phyloP scores from a whole-genome alignment of 2,888 invertebrate genomes.

The Buathra laborator region DNA sequence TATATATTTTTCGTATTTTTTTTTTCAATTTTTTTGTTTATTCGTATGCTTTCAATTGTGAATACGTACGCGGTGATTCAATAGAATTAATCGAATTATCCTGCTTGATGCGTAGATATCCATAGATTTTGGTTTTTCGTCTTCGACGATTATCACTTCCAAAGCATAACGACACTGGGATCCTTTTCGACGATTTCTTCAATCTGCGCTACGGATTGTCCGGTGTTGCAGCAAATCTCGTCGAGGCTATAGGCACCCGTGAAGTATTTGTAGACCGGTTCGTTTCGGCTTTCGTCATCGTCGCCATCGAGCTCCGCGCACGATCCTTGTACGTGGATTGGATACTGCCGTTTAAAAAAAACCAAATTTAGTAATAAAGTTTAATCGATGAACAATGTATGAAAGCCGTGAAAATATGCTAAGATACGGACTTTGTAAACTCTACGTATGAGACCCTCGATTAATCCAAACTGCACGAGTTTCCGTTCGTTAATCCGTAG shows the following conservation, averaged over 20 bases:
- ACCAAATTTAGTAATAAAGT: constrained; percentile 28
- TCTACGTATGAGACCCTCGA: constrained; percentile 93
- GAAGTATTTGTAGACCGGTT: constrained; percentile 88
- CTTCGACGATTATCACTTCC: constrained; percentile 87
- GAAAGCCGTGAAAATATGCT: constrained; percentile 5
- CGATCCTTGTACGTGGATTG: constrained; percentile 79
- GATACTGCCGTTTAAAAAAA: constrained; percentile 77
- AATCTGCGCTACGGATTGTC: constrained; percentile 90
- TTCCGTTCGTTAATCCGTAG: constrained; percentile 92
- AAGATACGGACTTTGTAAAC: constrained; percentile 89
- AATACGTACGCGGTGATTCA: constrained; percentile 6
- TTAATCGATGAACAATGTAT: not conserved
- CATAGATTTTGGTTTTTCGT: constrained; percentile 2
- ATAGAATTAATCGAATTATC: constrained; percentile 44
- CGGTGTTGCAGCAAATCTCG: constrained; percentile 95
- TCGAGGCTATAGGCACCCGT: constrained; percentile 94
- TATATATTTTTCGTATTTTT: not conserved
- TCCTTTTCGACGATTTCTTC: constrained; percentile 94
- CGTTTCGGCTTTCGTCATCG: constrained; percentile 78
- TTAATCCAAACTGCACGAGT: constrained; percentile 94
- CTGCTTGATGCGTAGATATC: constrained; percentile 21
- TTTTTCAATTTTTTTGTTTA: not conserved
- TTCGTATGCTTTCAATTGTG: not conserved
- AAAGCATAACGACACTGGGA: constrained; percentile 92
- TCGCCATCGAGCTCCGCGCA: constrained; percentile 64